Percentiles rank a stretch among this genome's conserved stretches.
These are phyloP conservation scores for Petaurus breviceps DNA, from an alignment of 2,113 vertebrate genomes.

Conservation along the genomic window DNA sequence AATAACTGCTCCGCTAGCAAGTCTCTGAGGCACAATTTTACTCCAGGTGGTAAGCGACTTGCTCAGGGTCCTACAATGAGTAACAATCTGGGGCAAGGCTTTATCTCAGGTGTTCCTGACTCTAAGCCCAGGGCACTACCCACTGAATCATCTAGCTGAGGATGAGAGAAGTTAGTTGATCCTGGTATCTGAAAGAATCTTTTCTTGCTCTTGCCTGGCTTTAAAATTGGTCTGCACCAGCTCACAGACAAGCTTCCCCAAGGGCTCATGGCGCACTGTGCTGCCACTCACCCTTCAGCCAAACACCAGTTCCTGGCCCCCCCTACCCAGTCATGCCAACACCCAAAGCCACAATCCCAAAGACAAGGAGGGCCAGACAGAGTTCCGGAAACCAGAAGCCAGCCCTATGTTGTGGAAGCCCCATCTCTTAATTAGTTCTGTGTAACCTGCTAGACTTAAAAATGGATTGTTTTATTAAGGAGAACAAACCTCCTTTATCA, in stretches of 20 bases:
- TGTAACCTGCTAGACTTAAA: background rate
- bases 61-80: background rate
- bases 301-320: background rate
- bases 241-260: background rate
- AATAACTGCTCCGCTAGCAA: background rate
- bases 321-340: background rate
- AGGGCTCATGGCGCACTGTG: background rate
- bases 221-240: background rate
- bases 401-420: background rate
- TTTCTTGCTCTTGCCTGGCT: background rate
- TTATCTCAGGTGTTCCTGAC: background rate
- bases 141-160: background rate
- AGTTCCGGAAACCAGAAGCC: background rate
- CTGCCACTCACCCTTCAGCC: background rate
- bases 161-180: background rate
- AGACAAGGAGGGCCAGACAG: background rate
- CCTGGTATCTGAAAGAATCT: background rate
- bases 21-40: background rate
- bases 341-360: background rate
- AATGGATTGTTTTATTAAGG: conserved; percentile 19
- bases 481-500: conserved; percentile 46
- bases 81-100: too few relatives aligned
- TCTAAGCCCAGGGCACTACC: background rate
- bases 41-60: background rate
- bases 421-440: background rate